Conservation (phyloP, 2,797 vertebrate genomes). For the Sebastes miniatus region DNA sequence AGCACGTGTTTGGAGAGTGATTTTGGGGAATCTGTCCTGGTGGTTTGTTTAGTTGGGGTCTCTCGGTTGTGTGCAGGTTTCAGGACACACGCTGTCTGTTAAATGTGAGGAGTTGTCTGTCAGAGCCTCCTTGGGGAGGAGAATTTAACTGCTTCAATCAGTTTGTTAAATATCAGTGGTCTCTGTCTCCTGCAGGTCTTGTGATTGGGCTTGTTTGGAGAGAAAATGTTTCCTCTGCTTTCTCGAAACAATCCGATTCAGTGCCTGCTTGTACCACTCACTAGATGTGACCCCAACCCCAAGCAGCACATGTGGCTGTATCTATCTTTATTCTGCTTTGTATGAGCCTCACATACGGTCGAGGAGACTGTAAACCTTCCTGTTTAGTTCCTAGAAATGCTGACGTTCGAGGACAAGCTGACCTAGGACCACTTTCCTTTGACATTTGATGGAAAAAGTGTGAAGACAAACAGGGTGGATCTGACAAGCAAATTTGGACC, state of each 20-base stretch:
- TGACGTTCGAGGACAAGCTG: conserved; percentile 9
- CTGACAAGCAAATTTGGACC: background rate
- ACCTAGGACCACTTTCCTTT: conserved; percentile 4
- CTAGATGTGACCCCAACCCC: background rate
- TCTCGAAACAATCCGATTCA: background rate
- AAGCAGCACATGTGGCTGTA: background rate
- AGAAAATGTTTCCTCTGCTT: background rate
- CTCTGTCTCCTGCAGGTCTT: background rate
- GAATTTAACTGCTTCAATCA: background rate
- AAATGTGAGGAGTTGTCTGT: background rate
- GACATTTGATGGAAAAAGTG: conserved; percentile 8
- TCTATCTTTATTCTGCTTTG: background rate
- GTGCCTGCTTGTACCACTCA: background rate
- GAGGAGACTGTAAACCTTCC: background rate
- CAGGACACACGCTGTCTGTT: background rate
- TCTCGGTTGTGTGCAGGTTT: background rate
- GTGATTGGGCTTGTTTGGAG: conserved; percentile 1
- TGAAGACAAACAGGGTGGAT: background rate
- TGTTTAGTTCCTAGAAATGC: background rate
- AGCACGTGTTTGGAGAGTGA: background rate
- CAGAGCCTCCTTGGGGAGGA: background rate
- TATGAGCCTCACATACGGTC: background rate
- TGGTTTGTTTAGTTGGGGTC: conserved; percentile 12
- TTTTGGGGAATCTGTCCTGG: conserved; percentile 12
- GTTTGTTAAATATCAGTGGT: conserved; percentile 1